A percentile compares a stretch with the other conserved stretches of the same genome.
Conservation (phyloP, 2,797 vertebrate genomes). For the Meriones psammophilus region DNA sequence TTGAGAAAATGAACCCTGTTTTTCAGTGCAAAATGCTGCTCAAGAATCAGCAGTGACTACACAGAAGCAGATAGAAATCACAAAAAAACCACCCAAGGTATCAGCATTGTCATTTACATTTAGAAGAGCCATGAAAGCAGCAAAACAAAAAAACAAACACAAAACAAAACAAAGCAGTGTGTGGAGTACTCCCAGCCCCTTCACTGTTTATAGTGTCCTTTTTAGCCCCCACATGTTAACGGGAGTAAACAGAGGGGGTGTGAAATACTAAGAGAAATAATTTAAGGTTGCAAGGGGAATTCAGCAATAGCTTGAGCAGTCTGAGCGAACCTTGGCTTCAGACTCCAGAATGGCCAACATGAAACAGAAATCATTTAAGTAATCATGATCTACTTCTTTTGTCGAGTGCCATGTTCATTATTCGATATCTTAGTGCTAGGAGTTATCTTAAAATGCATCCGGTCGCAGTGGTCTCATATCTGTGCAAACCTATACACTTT, state of each 20-base stretch:
- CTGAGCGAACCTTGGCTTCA: background rate
- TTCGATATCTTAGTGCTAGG: background rate
- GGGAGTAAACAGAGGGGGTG: background rate
- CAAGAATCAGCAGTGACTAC: background rate
- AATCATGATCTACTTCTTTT: background rate
- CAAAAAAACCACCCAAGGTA: background rate
- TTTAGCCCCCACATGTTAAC: background rate
- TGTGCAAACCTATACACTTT: background rate
- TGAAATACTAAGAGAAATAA: background rate
- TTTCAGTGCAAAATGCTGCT: background rate
- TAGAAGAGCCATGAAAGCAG: background rate
- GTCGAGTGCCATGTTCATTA: background rate
- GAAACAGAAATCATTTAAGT: background rate
- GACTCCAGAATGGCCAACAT: background rate
- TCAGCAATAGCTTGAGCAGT: background rate
- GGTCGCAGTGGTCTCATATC: background rate
- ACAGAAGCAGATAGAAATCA: background rate
- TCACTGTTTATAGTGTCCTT: background rate
- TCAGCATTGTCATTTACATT: background rate
- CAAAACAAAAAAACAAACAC: too few species aligned
- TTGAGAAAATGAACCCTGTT: background rate
- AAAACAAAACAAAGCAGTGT: background rate
- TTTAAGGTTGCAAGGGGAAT: background rate
- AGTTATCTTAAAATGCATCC: background rate
- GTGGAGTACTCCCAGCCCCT: fast-evolving